Base-by-base conservation (phyloP, 2,888 invertebrate species). In the Neocrepidodera transversa region DNA sequence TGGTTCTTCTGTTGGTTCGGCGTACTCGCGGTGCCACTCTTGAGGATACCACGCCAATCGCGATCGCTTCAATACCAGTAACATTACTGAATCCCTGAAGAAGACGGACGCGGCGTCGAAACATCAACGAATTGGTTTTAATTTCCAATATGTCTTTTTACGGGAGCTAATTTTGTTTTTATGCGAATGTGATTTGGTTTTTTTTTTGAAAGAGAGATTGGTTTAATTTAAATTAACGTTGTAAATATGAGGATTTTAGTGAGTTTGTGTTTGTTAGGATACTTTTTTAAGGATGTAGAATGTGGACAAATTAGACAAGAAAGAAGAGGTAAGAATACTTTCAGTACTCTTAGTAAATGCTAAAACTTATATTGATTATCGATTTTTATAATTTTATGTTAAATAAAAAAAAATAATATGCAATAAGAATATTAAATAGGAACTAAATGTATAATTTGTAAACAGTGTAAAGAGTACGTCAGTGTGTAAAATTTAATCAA, bases 241-340 rank as follows among this genome's bases (percentile, higher is more conserved):
- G 23, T 38, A 51, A 74, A 70, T 65, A 74, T 74, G 73, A 72
- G 70, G 65, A 66, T 71, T 54, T 52, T 74, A 54, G 68, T 74
- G 71, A 66, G 71, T 70, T 71, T 74, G 67, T 74, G 71, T 65
- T 52, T 73, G 38, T 59, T 73, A 56, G 71, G 60, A 48, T 48
- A 71, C 59, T 58, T 58, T 56, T 64, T 68, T 57, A 54, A 66
- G 30, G 66, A 68, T 36, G 61, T 70, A 63, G 70, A 69, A 58
- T 66, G 66, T 49, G 62, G 59, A 11, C 63, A 65, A 47, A 64
- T 62, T 45, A 64, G 62, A 32, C 63, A 58, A 26, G 64, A 60
- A 47, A 64, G 54, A 38, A 67, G 70, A 74, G 74, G 74, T 74
- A 66, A 69, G 69, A 23, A 42, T 28, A 48, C 49, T 18, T 42